These are phyloP conservation scores for Danio rerio DNA, from an alignment of 2,113 vertebrate species.

Conservation along the genomic window DNA sequence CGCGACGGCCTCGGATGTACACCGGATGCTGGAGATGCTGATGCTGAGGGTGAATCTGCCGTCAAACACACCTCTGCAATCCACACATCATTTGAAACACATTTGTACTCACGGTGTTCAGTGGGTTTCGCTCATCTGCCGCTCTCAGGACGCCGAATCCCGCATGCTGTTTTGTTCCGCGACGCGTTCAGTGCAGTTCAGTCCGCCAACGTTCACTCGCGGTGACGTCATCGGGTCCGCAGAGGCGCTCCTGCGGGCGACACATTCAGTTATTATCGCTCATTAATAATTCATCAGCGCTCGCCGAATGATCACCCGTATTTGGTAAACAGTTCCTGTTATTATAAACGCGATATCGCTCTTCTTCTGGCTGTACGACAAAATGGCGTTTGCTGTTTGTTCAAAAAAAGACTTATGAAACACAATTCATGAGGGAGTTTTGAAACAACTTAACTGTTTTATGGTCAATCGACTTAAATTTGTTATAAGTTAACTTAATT, in stretches of 20 bases:
- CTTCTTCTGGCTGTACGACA: too few species aligned
- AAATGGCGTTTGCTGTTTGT: too few species aligned
- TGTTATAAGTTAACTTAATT: too few species aligned
- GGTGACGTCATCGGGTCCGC: background rate
- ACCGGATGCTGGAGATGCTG: background rate
- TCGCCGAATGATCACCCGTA: too few species aligned
- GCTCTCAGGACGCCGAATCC: background rate
- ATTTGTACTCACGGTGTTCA: background rate
- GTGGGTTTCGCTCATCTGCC: background rate
- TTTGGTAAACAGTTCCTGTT: too few species aligned
- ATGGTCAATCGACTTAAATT: too few species aligned
- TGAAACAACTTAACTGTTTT: too few species aligned
- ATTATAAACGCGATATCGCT: too few species aligned
- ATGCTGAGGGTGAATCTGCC: background rate
- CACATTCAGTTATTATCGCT: background rate
- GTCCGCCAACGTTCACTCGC: background rate
- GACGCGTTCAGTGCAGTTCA: background rate
- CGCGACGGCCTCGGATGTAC: too few species aligned
- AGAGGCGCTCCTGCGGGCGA: background rate
- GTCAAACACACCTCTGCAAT: background rate
- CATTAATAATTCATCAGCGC: background rate
- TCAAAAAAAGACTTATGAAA: too few species aligned
- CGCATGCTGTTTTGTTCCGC: background rate
- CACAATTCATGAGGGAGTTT: too few species aligned
- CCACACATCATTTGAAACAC: background rate